These are phyloP conservation scores for Homalodisca vitripennis DNA, from an alignment of 1,140 invertebrate species.

Conservation along the genomic window DNA sequence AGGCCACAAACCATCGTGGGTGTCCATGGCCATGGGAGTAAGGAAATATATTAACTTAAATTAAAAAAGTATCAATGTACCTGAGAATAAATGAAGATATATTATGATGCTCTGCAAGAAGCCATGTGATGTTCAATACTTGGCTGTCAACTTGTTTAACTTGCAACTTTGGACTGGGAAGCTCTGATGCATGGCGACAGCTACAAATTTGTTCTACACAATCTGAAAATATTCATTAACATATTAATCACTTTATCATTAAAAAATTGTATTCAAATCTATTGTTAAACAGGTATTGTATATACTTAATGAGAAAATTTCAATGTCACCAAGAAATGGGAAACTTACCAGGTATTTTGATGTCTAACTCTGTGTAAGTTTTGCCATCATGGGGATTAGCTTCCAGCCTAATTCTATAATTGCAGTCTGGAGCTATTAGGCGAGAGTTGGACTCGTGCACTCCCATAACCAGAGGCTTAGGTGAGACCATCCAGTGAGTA, in stretches of 20 bases:
- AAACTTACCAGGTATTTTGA: slow-evolving; percentile 4
- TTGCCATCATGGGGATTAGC: slow-evolving; percentile 8
- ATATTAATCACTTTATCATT: neutral
- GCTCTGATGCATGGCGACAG: neutral
- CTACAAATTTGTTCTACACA: slow-evolving; percentile 12
- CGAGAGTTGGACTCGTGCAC: neutral
- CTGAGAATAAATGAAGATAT: slow-evolving; percentile 6
- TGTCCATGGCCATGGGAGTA: no score
- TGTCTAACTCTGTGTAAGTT: neutral
- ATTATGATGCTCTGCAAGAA: neutral
- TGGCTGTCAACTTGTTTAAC: neutral
- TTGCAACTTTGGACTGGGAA: neutral
- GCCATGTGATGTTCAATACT: slow-evolving; percentile 6
- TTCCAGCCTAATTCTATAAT: slow-evolving; percentile 4
- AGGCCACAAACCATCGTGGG: no score
- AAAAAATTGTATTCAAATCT: neutral
- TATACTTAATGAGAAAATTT: neutral
- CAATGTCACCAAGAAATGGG: no score
- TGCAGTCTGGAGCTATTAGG: neutral
- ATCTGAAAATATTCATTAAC: slow-evolving; percentile 5
- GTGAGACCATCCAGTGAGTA: neutral
- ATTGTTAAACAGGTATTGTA: neutral
- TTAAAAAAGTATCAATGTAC: neutral
- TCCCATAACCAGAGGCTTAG: neutral
- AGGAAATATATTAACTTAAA: no score